A percentile compares a stretch with the other conserved stretches of the same genome.
phyloP scores from a whole-genome alignment of 2,113 vertebrate species.

The Candoia aspera region DNA sequence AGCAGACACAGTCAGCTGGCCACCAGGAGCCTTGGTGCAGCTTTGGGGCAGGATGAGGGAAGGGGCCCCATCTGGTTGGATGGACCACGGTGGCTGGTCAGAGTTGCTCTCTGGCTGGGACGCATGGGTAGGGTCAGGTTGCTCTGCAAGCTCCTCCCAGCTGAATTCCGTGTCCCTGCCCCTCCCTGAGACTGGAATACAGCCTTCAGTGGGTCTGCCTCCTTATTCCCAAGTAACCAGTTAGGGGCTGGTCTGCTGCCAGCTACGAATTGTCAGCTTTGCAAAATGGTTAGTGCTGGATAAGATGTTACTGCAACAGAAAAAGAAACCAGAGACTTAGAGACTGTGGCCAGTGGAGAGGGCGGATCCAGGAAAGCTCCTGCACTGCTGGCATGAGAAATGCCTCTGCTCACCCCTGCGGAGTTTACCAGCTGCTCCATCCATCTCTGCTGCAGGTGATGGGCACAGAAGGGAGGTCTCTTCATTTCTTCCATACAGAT shows the following conservation, averaged over 20 bases:
- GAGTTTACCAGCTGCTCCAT: not conserved
- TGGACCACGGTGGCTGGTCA: no score
- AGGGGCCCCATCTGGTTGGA: not conserved
- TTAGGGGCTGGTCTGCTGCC: not conserved
- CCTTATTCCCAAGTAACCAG: not conserved
- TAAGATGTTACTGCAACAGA: not conserved
- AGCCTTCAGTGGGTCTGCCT: not conserved
- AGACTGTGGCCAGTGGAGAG: not conserved
- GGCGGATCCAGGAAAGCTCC: not conserved
- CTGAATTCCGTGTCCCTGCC: not conserved
- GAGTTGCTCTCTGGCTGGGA: not conserved
- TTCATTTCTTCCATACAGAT: not conserved
- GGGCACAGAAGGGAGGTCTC: not conserved
- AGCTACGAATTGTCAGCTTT: not conserved
- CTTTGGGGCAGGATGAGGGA: not conserved
- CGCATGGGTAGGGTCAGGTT: not conserved
- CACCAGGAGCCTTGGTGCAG: not conserved
- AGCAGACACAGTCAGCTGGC: not conserved
- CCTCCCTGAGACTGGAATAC: not conserved
- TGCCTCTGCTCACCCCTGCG: not conserved
- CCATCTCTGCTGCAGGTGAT: not conserved
- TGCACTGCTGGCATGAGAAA: no score
- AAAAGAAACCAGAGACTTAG: not conserved
- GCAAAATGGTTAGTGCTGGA: not conserved
- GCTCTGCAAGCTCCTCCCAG: not conserved